Percentiles rank a stretch among this genome's conserved stretches.
Conservation (phyloP, 2,888 invertebrate species). For the Tachina fera region DNA sequence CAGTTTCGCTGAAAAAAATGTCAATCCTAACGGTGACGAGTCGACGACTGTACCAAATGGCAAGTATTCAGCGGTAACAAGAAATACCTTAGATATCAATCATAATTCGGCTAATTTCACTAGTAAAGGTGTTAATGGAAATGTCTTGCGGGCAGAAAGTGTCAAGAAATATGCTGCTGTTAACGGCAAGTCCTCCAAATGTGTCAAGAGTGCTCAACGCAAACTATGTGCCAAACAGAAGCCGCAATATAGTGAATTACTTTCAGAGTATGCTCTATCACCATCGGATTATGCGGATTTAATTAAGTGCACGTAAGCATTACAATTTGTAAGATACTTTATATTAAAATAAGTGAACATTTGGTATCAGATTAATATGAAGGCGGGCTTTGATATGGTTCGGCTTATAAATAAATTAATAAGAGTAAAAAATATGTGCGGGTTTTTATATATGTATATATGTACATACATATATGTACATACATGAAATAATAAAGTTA, state of each 20-base stretch:
- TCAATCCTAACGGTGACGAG: slow-evolving; percentile 69
- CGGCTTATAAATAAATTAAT: not conserved
- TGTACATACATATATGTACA: too few species aligned
- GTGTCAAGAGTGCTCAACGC: not conserved
- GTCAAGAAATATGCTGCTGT: not conserved
- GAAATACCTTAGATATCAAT: slow-evolving; percentile 50
- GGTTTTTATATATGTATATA: too few species aligned
- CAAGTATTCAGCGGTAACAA: slow-evolving; percentile 57
- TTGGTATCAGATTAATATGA: too few species aligned
- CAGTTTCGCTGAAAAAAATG: slow-evolving; percentile 77
- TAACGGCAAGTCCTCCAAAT: slow-evolving; percentile 2
- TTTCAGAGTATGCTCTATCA: slow-evolving; percentile 77
- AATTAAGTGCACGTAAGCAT: slow-evolving; percentile 81
- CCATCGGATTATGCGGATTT: slow-evolving; percentile 79
- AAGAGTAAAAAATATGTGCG: too few species aligned
- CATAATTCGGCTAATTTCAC: slow-evolving; percentile 65
- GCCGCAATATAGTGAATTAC: slow-evolving; percentile 48
- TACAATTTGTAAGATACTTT: not conserved
- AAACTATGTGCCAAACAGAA: slow-evolving; percentile 29
- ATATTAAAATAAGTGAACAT: not conserved
- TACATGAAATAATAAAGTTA: too few species aligned
- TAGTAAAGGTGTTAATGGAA: slow-evolving; percentile 43
- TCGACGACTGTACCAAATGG: slow-evolving; percentile 13
- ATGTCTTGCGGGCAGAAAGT: slow-evolving; percentile 2
- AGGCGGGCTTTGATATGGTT: too few species aligned